These are phyloP conservation scores for Sinocyclocheilus anophthalmus DNA, from an alignment of 2,113 vertebrate genomes.

Conservation along the genomic window DNA sequence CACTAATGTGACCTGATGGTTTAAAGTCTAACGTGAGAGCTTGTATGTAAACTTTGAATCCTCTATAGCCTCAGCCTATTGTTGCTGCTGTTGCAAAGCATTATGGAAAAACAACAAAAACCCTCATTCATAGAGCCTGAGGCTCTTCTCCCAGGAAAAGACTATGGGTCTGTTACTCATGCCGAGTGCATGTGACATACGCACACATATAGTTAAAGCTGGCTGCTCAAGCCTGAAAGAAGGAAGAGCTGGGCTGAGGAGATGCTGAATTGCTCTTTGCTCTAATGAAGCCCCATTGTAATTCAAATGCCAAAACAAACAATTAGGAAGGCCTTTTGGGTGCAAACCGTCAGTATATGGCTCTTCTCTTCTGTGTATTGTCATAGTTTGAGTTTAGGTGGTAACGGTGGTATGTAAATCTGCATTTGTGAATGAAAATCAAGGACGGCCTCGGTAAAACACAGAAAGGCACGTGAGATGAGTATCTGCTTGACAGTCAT, in stretches of 20 bases:
- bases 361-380: not conserved
- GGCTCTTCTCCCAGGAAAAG: constrained; percentile 5
- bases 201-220: constrained; percentile 7
- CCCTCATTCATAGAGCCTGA: constrained; percentile 8
- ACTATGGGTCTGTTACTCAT: constrained; percentile 27
- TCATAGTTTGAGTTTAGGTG: not conserved
- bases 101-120: constrained; percentile 32
- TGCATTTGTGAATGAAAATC: not conserved
- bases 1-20: constrained; percentile 55
- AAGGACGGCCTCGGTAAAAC: too few species aligned
- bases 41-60: constrained; percentile 42
- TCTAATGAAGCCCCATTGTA: not conserved
- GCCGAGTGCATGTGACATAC: not conserved
- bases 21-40: constrained; percentile 55
- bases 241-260: not conserved
- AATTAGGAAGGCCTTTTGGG: not conserved
- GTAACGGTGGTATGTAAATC: not conserved
- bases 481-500: not conserved
- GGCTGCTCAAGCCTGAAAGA: not conserved
- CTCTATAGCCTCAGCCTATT: constrained; percentile 51
- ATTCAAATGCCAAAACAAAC: not conserved
- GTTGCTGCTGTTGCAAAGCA: constrained; percentile 30
- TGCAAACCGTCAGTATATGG: not conserved
- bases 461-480: not conserved
- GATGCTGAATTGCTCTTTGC: not conserved